Evolutionary conservation across 2,797 vertebrate genomes (phyloP), one percentile per base, ranked within the genome.

Genomic region (Thamnophis elegans): DNA sequence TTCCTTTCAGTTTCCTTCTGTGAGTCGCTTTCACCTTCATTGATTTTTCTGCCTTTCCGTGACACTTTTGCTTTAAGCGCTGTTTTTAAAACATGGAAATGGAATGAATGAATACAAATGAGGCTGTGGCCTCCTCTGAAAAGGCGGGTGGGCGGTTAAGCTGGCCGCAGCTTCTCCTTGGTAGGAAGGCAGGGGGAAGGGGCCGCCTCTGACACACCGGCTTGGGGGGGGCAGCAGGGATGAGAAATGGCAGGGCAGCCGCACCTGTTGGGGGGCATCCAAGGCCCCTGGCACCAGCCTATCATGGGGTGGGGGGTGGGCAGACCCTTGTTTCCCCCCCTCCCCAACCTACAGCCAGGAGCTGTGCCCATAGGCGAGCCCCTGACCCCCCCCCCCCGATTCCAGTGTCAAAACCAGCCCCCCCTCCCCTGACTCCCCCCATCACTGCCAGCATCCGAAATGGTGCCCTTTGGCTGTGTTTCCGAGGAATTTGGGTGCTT

Each of bases 141-240:
- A 6, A 51, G 28, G 10, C 20, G 2, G 25, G 51, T 0, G n/a
- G 2, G 13, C 2, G 32, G 36, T 36, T 36, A 36, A 36, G 32
- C 16, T 36, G 68, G 32, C 16, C 7, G 7, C 68, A 73, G 68
- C 18, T 42, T 9, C 36, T 36, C 65, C 32, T 9, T 9, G 2
- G 3, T 20, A 36, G 16, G 32, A 20, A 20, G 1, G 68, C 68
- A 36, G 68, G 16, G 16, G n/a, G 68, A 1, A 20, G 65, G 28
- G n/a, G 13, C n/a, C 0, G 1, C 28, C 13, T 32, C 13, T 68
- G 12, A n/a, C 0, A n/a, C n/a, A 68, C 13, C 28, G 16, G n/a
- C 28, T 5, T 12, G 4, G 62, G 62, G 0, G 1, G 16, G n/a
- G 68, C 68, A 9, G 68, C 68, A 36, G 68, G 32, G 68, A 73